phyloP scores from a whole-genome alignment of 2,113 vertebrate genomes.

The Sterrhoptilus dennistouni region DNA sequence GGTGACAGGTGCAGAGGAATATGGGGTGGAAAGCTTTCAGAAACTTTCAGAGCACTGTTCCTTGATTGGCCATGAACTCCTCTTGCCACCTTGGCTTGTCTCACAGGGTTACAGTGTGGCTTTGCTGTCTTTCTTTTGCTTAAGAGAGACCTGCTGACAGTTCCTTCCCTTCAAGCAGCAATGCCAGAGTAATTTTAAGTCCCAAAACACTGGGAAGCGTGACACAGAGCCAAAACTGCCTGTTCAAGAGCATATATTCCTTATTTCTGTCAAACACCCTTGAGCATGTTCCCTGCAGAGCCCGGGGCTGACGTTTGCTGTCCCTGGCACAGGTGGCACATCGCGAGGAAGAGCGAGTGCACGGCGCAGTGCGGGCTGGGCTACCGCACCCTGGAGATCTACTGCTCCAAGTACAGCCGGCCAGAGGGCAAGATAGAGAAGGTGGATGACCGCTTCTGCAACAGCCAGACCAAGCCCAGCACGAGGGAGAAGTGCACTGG shows the following conservation, averaged over 20 bases:
- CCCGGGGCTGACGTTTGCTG: not conserved
- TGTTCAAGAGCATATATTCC: not conserved
- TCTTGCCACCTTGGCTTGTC: not conserved
- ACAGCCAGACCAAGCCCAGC: constrained; percentile 82
- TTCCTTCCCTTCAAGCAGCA: not conserved
- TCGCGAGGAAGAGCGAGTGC: constrained; percentile 90
- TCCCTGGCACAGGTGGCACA: constrained; percentile 81
- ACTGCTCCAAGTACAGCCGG: constrained; percentile 87
- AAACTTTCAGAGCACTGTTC: not conserved
- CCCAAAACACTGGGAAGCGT: not conserved
- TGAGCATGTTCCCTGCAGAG: accelerated
- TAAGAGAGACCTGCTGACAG: not conserved
- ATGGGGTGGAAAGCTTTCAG: not conserved
- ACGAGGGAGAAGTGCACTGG: constrained; percentile 89
- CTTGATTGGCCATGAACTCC: not conserved
- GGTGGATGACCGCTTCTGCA: constrained; percentile 88
- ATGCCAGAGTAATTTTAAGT: not conserved
- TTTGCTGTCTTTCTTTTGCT: not conserved
- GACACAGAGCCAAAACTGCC: not conserved
- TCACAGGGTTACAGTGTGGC: not conserved
- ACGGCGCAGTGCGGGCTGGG: constrained; percentile 89
- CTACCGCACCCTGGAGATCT: constrained; percentile 88
- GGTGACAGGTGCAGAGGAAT: not conserved
- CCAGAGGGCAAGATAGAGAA: constrained; percentile 87
- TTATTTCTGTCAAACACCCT: not conserved